Evolutionary conservation across 2,797 vertebrate genomes (phyloP), one percentile per base, ranked within the genome.

Genomic region (Mastacembelus armatus): DNA sequence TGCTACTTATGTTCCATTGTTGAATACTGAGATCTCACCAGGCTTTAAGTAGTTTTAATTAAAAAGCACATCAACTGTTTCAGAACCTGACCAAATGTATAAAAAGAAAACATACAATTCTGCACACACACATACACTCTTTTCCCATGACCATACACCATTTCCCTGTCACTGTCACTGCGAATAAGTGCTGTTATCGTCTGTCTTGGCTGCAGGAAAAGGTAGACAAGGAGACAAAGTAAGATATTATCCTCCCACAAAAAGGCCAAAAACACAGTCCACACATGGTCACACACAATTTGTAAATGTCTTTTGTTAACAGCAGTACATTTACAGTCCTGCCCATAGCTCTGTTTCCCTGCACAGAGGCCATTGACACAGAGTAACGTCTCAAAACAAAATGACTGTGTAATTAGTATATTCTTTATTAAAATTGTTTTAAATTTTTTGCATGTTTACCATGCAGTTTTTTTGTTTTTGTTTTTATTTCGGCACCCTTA

Each of bases 101-200:
- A 52, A 69, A 74, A 69, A 16, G 60, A 75, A 85, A 86, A 69
- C 52, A 8, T 40, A 66, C 59, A 56, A 21, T 36, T 50, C 27
- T 19, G 48, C 27, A 69, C 14, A 21, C 43, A 45, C 15, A 47
- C 55, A 45, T 29, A 36, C 24, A 42, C 12, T 38, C 40, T 51
- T 24, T 49, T 58, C 19, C 22, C 35, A 11, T 51, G 49, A 70
- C 49, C 58, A 66, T 12, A 68, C 29, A 54, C 60, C 40, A 54
- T 75, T 63, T 70, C 12, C 38, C 63, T 74, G 69, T 78, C 78
- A 67, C 38, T 51, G 62, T 75, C 74, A 74, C 77, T 85, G 68
- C 78, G 80, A 84, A 70, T 84, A 88, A 84, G 86, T 83, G 76
- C 60, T 68, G 66, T 86, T 83, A 84, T 86, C 74, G 79, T 83